A percentile compares a stretch with the other conserved stretches of the same genome.
Conservation (phyloP, 2,113 vertebrate species). For the Toxostoma redivivum region DNA sequence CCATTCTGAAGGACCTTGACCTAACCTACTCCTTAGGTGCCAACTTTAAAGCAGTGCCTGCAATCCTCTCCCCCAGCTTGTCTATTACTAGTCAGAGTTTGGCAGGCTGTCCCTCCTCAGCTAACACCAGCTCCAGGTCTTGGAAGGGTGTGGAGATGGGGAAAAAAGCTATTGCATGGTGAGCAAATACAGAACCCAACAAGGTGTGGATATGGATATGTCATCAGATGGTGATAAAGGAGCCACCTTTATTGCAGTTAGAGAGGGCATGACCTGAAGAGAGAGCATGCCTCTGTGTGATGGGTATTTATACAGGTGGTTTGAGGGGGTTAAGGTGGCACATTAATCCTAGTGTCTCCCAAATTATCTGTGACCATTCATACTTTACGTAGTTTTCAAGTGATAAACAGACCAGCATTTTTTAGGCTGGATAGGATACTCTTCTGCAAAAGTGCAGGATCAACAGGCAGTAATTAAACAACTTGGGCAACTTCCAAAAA, state of each 20-base stretch:
- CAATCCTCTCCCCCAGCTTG: not conserved
- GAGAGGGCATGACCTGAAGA: not conserved
- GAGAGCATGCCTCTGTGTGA: rapidly evolving
- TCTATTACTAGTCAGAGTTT: rapidly evolving
- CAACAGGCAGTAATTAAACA: not conserved
- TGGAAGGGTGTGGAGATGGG: not conserved
- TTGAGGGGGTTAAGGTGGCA: not conserved
- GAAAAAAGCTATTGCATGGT: not conserved
- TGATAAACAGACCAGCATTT: not conserved
- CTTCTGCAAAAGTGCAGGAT: not conserved
- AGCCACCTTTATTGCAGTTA: rapidly evolving
- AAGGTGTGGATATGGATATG: not conserved
- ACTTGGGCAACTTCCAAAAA: not conserved
- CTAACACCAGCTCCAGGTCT: not conserved
- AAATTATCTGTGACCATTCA: not conserved
- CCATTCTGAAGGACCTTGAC: not conserved
- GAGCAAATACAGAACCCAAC: not conserved
- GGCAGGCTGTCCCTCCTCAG: not conserved
- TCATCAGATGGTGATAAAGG: not conserved
- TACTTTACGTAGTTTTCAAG: not conserved
- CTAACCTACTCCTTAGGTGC: too few species aligned
- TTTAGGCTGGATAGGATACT: not conserved
- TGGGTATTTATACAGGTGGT: not conserved
- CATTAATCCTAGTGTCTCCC: not conserved
- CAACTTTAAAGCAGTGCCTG: not conserved